Evolutionary conservation across 2,888 invertebrate species (phyloP).

Genomic region (Cheilosia vernalis): DNA sequence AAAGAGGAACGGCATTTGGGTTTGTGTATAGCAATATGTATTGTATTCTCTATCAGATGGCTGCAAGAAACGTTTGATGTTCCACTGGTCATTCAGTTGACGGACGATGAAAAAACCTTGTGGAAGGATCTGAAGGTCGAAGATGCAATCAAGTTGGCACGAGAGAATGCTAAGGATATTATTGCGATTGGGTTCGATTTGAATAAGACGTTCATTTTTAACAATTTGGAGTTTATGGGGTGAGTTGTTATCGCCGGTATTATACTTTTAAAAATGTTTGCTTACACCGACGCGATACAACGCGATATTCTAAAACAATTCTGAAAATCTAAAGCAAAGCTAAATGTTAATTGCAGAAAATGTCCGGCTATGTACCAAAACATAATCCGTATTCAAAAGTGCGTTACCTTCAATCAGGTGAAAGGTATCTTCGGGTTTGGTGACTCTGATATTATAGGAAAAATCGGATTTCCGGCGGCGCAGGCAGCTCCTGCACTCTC

Average conservation of each 20-base stretch:
- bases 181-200: slow-evolving; percentile 97
- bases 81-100: slow-evolving; percentile 97
- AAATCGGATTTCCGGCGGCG: slow-evolving; percentile 97
- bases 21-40: background rate
- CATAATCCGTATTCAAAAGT: slow-evolving; percentile 95
- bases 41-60: slow-evolving; percentile 86
- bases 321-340: background rate
- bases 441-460: slow-evolving; percentile 97
- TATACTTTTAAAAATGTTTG: too few relatives aligned
- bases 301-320: background rate
- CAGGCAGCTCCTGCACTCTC: slow-evolving; percentile 98
- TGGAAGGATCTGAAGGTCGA: slow-evolving; percentile 98
- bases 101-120: slow-evolving; percentile 98
- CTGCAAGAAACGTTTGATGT: slow-evolving; percentile 98
- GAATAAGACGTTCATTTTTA: slow-evolving; percentile 98
- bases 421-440: slow-evolving; percentile 99
- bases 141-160: slow-evolving; percentile 92
- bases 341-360: slow-evolving; percentile 85
- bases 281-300: too few relatives aligned
- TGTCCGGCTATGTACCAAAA: slow-evolving; percentile 96
- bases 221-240: slow-evolving; percentile 97
- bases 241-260: slow-evolving; percentile 82
- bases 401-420: slow-evolving; percentile 98
- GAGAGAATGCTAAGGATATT: slow-evolving; percentile 98
- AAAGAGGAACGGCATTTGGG: background rate